phyloP scores from a whole-genome alignment of 35 echinoderm and acorn worm species.

The Lytechinus pictus region DNA sequence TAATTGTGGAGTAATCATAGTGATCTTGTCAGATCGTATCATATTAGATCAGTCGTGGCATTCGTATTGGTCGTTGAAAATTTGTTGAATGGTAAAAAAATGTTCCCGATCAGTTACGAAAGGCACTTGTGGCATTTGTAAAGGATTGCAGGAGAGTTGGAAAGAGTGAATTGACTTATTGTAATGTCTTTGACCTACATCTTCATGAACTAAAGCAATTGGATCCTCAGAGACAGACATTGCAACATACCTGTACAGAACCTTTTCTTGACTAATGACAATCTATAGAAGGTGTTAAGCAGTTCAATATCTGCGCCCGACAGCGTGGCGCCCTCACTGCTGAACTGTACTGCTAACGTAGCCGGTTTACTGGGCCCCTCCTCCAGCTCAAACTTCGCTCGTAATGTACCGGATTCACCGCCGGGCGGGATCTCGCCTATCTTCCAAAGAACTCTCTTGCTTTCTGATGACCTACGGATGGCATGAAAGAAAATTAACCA shows the following conservation, averaged over 20 bases:
- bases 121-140: too few relatives aligned
- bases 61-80: too few relatives aligned
- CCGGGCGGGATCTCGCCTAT: constrained; percentile 69
- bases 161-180: too few relatives aligned
- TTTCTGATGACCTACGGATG: constrained; percentile 89
- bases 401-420: constrained; percentile 65
- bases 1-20: too few relatives aligned
- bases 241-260: constrained; percentile 85
- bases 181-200: not conserved
- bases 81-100: too few relatives aligned
- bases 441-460: constrained; percentile 95
- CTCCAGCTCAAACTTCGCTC: constrained; percentile 92
- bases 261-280: constrained; percentile 96
- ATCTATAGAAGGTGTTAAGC: constrained; percentile 84
- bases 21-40: too few relatives aligned
- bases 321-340: constrained; percentile 87
- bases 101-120: too few relatives aligned
- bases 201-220: not conserved
- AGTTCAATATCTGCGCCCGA: constrained; percentile 93
- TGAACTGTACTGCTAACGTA: constrained; percentile 91
- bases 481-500: too few relatives aligned
- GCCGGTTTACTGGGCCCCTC: constrained; percentile 94
- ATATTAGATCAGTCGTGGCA: too few relatives aligned
- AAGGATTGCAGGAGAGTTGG: too few relatives aligned
- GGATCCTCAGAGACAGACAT: too few relatives aligned